A percentile compares a stretch with the other conserved stretches of the same genome.
Evolutionary conservation across 92 coral and sea anemone genomes (phyloP).

Genomic region (Heteractis magnifica): DNA sequence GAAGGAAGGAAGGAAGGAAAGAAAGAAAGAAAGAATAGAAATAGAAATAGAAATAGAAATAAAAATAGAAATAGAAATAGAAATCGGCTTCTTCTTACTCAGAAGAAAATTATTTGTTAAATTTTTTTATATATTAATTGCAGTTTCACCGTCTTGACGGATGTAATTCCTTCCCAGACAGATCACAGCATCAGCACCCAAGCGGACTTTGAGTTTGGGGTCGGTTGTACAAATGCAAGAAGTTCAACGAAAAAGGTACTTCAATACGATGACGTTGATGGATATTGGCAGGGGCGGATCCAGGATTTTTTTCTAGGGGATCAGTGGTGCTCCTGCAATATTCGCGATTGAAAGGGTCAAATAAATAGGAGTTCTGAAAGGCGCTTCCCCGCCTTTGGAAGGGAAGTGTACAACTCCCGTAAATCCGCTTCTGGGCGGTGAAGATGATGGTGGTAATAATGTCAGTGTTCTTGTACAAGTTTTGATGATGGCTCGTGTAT

Average conservation of each 20-base stretch:
- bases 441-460: background rate
- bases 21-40: too few relatives aligned
- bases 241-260: conserved; percentile 26
- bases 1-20: background rate
- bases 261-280: background rate
- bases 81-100: too few relatives aligned
- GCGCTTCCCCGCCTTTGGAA: too few relatives aligned
- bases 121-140: background rate
- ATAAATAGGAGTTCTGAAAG: too few relatives aligned
- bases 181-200: conserved; percentile 27
- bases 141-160: conserved; percentile 48
- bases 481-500: background rate
- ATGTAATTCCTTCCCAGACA: conserved; percentile 27
- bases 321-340: background rate
- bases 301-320: background rate
- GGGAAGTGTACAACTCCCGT: too few relatives aligned
- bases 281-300: background rate
- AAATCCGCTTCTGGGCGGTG: background rate
- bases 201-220: conserved; percentile 50
- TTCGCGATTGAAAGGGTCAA: background rate
- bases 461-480: background rate
- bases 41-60: too few relatives aligned
- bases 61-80: background rate
- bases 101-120: too few relatives aligned
- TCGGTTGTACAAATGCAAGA: conserved; percentile 34